Evolutionary conservation across 2,797 vertebrate genomes (phyloP).

Genomic region (Anabacerthia variegaticeps): DNA sequence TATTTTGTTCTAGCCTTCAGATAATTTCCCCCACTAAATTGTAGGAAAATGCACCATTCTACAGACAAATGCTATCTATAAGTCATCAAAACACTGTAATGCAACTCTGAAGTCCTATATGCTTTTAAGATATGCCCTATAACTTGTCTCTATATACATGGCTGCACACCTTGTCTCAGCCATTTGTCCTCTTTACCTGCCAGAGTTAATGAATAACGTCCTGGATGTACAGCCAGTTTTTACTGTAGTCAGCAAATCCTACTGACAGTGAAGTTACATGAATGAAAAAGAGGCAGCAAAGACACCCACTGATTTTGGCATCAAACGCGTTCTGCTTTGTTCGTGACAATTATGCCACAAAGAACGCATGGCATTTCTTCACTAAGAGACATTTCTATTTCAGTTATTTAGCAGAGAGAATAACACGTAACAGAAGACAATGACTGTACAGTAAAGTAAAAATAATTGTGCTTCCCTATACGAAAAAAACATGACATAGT

Average conservation of each 20-base stretch:
- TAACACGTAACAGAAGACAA: not conserved
- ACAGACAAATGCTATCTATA: not conserved
- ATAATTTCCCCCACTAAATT: not conserved
- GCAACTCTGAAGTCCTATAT: not conserved
- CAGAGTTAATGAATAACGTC: not conserved
- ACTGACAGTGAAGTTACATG: accelerated
- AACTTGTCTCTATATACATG: not conserved
- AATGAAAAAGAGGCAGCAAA: not conserved
- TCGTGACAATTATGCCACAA: not conserved
- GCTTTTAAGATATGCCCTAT: not conserved
- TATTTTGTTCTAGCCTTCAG: not conserved
- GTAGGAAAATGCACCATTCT: not conserved
- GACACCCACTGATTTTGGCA: not conserved
- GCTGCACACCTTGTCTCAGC: not conserved
- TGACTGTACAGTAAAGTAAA: not conserved
- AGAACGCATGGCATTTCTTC: not conserved
- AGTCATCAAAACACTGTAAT: not conserved
- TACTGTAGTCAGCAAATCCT: not conserved
- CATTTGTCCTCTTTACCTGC: not conserved
- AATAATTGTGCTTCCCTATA: not conserved
- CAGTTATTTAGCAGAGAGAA: not conserved
- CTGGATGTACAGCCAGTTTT: not conserved
- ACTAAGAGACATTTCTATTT: not conserved
- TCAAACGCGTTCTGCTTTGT: not conserved
- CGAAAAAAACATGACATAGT: not conserved